A percentile compares a stretch with the other conserved stretches of the same genome.
Conservation (phyloP, 2,797 vertebrate species). For the Tenualosa ilisha region DNA sequence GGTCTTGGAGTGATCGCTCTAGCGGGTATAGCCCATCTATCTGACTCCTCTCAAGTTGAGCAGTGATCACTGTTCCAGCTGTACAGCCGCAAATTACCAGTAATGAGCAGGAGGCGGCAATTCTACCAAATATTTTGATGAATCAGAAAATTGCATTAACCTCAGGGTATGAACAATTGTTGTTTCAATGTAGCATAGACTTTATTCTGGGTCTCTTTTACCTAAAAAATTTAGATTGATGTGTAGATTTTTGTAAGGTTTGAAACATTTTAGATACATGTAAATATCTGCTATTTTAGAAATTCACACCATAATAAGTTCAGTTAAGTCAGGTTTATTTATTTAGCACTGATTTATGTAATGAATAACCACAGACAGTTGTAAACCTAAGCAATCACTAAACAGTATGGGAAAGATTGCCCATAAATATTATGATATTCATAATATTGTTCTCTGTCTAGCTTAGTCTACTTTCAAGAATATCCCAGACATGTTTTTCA, state of each 20-base stretch:
- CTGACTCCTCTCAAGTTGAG: conserved; percentile 48
- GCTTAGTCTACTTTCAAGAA: conserved; percentile 42
- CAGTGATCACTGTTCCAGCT: conserved; percentile 54
- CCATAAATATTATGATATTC: conserved; percentile 24
- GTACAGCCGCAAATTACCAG: conserved; percentile 50
- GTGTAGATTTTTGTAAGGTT: conserved; percentile 1
- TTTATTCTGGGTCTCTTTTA: background rate
- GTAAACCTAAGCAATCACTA: conserved; percentile 14
- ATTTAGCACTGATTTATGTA: conserved; percentile 20
- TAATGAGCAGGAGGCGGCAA: conserved; percentile 40
- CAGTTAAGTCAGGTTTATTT: conserved; percentile 15
- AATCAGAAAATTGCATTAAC: conserved; percentile 63
- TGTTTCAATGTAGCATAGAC: conserved; percentile 73
- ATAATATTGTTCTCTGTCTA: background rate
- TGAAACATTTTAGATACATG: background rate
- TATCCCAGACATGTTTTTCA: conserved; percentile 44
- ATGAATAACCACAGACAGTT: conserved; percentile 11
- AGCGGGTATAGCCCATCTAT: conserved; percentile 16
- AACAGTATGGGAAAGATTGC: background rate
- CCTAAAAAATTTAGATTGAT: background rate
- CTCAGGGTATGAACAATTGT: conserved; percentile 78
- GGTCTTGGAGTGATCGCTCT: conserved; percentile 65
- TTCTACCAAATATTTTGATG: conserved; percentile 66
- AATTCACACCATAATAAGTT: conserved; percentile 21
- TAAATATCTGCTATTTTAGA: conserved; percentile 20